These are phyloP conservation scores for Meloidogyne exigua DNA, from an alignment of 1,140 invertebrate genomes.

Conservation along the genomic window DNA sequence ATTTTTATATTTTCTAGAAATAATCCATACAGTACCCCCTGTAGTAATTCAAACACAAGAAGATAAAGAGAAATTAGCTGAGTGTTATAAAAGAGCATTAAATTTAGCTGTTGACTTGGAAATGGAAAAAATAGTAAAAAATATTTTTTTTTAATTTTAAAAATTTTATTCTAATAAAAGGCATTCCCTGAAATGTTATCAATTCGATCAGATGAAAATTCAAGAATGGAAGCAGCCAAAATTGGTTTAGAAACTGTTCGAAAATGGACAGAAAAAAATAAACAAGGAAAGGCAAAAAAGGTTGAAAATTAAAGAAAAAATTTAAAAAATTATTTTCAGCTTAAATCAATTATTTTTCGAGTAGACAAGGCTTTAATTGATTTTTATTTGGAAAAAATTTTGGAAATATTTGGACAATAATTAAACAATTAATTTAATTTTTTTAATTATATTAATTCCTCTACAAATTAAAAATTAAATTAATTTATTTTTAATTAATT, in stretches of 20 bases:
- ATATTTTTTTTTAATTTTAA: not conserved
- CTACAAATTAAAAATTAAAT: too few species aligned
- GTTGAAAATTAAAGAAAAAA: not conserved
- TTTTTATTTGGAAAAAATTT: not conserved
- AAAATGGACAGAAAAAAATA: slow-evolving; percentile 12
- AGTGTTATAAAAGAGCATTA: slow-evolving; percentile 10
- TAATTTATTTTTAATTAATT: too few species aligned
- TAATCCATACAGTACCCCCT: slow-evolving; percentile 26
- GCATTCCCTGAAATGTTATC: slow-evolving; percentile 25
- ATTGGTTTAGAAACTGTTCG: slow-evolving; percentile 15
- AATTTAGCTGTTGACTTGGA: not conserved
- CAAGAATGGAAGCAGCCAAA: not conserved
- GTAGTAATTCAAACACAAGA: slow-evolving; percentile 11
- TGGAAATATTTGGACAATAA: slow-evolving; percentile 3
- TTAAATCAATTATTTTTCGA: slow-evolving; percentile 9
- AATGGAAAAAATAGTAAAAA: slow-evolving; percentile 5
- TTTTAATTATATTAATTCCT: not conserved
- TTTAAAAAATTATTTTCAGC: not conserved
- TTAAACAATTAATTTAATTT: not conserved
- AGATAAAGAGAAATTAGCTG: slow-evolving; percentile 19
- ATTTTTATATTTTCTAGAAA: not conserved
- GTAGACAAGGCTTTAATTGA: not conserved
- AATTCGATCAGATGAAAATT: not conserved
- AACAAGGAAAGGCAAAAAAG: not conserved
- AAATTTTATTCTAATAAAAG: not conserved